Conservation (phyloP, 2,888 invertebrate genomes). For the Calephelis perditalis region DNA sequence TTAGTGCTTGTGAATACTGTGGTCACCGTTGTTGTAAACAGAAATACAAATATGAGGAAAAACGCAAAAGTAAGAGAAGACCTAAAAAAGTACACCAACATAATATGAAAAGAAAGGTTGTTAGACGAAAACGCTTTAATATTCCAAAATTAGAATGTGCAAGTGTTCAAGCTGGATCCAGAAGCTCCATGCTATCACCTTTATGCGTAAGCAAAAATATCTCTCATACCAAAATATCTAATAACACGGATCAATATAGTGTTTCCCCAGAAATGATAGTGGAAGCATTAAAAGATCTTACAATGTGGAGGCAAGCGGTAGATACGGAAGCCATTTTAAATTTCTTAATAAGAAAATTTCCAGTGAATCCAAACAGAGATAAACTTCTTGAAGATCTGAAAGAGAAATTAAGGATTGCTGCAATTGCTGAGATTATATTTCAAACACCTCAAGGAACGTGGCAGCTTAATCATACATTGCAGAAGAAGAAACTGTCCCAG, state of each 20-base stretch:
- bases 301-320: constrained; percentile 1
- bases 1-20: constrained; percentile 7
- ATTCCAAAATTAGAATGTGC: background rate
- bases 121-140: background rate
- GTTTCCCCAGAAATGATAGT: constrained; percentile 3
- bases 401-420: constrained; percentile 4
- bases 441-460: background rate
- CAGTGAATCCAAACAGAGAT: constrained; percentile 2
- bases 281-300: constrained; percentile 3
- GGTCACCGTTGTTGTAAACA: constrained; percentile 8
- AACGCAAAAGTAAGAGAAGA: background rate
- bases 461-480: background rate
- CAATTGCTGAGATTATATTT: background rate
- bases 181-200: background rate
- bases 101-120: background rate
- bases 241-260: background rate
- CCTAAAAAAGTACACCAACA: background rate
- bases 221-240: background rate
- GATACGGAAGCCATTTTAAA: constrained; percentile 1
- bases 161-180: constrained; percentile 5
- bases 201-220: background rate
- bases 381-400: constrained; percentile 7
- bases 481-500: background rate
- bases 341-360: background rate
- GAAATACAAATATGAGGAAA: constrained; percentile 1